phyloP scores from a whole-genome alignment of 2,113 vertebrate species.

The Gymnarchus niloticus region DNA sequence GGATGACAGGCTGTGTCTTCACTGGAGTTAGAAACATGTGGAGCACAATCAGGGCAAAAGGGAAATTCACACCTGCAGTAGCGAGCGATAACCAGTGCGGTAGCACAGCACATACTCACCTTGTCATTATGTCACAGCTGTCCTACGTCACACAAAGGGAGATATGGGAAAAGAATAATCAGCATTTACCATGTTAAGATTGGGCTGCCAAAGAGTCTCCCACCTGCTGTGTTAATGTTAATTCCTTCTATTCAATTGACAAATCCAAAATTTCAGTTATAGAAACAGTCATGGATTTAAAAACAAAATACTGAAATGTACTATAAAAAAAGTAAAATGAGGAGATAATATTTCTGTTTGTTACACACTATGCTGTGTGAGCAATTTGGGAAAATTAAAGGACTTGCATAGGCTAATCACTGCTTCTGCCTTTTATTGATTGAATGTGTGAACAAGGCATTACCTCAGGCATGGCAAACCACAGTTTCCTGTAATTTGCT shows the following conservation, averaged over 20 bases:
- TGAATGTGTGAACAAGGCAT: not conserved
- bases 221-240: constrained; percentile 65
- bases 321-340: constrained; percentile 7
- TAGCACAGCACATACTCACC: not conserved
- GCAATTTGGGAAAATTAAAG: constrained; percentile 72
- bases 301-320: constrained; percentile 35
- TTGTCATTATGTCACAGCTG: not conserved
- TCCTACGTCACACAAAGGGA: not conserved
- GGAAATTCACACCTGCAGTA: not conserved
- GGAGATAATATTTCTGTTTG: constrained; percentile 67
- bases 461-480: not conserved
- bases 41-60: not conserved
- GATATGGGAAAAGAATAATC: not conserved
- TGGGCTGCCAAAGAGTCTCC: constrained; percentile 52
- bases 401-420: constrained; percentile 60
- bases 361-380: constrained; percentile 77
- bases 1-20: not conserved
- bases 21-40: not conserved
- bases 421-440: not conserved
- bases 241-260: constrained; percentile 56
- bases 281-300: constrained; percentile 53
- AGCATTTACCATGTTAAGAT: not conserved
- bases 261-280: constrained; percentile 56
- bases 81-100: not conserved
- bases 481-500: not conserved